Conservation (phyloP, 2,113 vertebrate genomes). For the Heterotilapia buettikoferi region DNA sequence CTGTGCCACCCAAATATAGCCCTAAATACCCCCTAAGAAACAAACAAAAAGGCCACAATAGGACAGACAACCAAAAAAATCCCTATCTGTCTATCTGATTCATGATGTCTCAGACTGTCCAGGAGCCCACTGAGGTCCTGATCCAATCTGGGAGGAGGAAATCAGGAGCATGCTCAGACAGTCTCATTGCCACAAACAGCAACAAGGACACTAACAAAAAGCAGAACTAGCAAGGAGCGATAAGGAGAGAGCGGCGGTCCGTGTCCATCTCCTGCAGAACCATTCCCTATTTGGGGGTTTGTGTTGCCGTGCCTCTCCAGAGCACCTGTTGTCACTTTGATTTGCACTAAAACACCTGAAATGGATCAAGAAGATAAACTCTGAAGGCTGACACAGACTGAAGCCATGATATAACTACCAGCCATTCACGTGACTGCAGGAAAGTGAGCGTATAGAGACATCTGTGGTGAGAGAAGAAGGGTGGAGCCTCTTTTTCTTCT, state of each 20-base stretch:
- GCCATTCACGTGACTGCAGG: neutral
- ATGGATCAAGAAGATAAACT: neutral
- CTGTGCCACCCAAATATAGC: neutral
- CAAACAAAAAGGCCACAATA: neutral
- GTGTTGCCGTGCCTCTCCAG: neutral
- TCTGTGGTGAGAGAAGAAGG: neutral
- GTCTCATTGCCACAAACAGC: neutral
- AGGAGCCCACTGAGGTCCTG: neutral
- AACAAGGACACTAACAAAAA: neutral
- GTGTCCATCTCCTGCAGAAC: neutral
- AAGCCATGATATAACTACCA: neutral
- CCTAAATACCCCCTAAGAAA: neutral
- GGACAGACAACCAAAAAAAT: neutral
- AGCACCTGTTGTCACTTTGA: neutral
- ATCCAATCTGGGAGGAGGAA: neutral
- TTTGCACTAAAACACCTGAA: neutral
- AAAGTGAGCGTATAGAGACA: neutral
- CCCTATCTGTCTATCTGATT: neutral
- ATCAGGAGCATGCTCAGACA: neutral
- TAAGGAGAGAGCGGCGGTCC: neutral
- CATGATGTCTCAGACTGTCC: too few relatives aligned
- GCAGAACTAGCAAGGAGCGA: neutral
- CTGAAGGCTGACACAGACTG: neutral
- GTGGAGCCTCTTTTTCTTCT: neutral
- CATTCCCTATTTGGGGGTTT: neutral